Conservation (phyloP, 1,140 invertebrate species). For the Pararge aegeria region DNA sequence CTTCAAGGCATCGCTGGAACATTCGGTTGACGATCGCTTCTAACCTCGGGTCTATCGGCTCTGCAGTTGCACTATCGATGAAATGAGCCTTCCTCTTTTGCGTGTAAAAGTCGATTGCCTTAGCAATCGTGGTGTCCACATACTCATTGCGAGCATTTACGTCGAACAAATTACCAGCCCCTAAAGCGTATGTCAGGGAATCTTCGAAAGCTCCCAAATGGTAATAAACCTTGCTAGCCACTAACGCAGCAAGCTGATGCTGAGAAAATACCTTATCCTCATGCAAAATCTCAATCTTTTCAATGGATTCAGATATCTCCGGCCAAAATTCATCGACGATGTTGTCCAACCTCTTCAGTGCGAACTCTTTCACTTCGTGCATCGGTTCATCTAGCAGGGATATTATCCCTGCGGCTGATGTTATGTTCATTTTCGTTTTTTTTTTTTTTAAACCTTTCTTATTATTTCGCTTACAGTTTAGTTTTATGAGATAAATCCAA, state of each 20-base stretch:
- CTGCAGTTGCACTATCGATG: conserved; percentile 78
- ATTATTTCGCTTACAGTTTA: conserved; percentile 17
- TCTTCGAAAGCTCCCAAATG: conserved; percentile 98
- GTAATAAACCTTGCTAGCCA: conserved; percentile 99
- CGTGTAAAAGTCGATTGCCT: conserved; percentile 97
- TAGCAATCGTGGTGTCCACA: conserved; percentile 97
- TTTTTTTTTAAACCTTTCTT: conserved; percentile 12
- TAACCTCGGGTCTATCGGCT: conserved; percentile 91
- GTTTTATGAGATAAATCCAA: conserved; percentile 32
- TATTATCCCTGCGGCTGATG: conserved; percentile 93
- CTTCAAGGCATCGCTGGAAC: conserved; percentile 97
- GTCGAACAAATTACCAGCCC: conserved; percentile 96
- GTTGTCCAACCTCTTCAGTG: conserved; percentile 92
- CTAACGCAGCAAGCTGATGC: conserved; percentile 95
- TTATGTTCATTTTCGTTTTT: conserved; percentile 67
- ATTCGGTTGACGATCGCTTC: conserved; percentile 98
- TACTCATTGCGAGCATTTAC: conserved; percentile 96
- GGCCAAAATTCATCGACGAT: conserved; percentile 99
- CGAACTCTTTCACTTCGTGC: conserved; percentile 95
- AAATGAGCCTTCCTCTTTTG: conserved; percentile 87
- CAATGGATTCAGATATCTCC: conserved; percentile 98
- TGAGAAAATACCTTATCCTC: conserved; percentile 95
- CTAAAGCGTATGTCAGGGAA: conserved; percentile 95
- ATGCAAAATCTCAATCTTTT: conserved; percentile 98
- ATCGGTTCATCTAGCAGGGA: conserved; percentile 96